These are phyloP conservation scores for Platorchestia sp. DNA, from an alignment of 1,140 invertebrate species.

Conservation along the genomic window DNA sequence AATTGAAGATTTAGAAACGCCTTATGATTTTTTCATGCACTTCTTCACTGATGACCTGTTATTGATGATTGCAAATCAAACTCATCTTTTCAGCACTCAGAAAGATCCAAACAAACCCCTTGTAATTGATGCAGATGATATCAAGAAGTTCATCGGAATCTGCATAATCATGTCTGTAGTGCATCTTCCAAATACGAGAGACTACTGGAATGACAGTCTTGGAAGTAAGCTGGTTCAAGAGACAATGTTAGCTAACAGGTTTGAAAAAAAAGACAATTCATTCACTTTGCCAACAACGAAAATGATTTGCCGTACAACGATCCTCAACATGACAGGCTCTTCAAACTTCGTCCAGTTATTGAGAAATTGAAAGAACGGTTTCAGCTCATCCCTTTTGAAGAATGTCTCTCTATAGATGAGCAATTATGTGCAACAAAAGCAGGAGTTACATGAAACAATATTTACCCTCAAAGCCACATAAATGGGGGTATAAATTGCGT, in stretches of 20 bases:
- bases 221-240: background rate
- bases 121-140: background rate
- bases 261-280: background rate
- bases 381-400: background rate
- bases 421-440: constrained; percentile 28
- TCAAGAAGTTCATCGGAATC: background rate
- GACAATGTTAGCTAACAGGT: background rate
- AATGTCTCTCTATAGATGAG: constrained; percentile 32
- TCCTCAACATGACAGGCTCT: constrained; percentile 23
- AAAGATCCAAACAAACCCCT: background rate
- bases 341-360: constrained; percentile 13
- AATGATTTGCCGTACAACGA: background rate
- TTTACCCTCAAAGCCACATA: constrained; percentile 41
- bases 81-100: background rate
- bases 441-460: constrained; percentile 19
- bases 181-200: background rate
- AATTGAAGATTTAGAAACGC: no score
- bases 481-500: constrained; percentile 67
- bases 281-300: background rate
- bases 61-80: no score
- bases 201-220: background rate
- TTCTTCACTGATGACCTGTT: no score
- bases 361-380: background rate
- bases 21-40: no score
- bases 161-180: background rate